Percentiles rank a stretch among this genome's conserved stretches.
Evolutionary conservation across 2,888 invertebrate species (phyloP).

Genomic region (Ochropleura plecta): DNA sequence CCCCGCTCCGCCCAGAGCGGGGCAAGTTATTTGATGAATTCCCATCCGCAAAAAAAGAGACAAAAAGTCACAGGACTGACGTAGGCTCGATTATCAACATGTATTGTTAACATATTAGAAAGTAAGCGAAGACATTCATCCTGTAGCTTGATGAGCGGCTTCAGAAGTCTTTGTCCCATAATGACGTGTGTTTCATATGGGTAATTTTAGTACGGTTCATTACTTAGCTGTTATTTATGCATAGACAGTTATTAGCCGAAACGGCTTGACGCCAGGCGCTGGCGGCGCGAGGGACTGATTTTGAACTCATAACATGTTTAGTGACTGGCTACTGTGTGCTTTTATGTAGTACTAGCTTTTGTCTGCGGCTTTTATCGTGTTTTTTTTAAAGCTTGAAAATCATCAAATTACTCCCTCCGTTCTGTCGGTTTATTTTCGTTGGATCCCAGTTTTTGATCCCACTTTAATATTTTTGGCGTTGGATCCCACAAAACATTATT

Average conservation of each 20-base stretch:
- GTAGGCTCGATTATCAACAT: neutral
- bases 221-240: slow-evolving; percentile 61
- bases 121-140: slow-evolving; percentile 43
- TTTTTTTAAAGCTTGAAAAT: too few relatives aligned
- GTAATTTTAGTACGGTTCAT: slow-evolving; percentile 65
- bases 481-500: too few relatives aligned
- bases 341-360: neutral
- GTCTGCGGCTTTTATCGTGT: neutral
- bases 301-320: slow-evolving; percentile 16
- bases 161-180: slow-evolving; percentile 60
- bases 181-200: slow-evolving; percentile 66
- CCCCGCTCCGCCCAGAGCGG: too few relatives aligned
- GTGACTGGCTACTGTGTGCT: neutral
- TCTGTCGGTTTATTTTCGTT: too few relatives aligned
- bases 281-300: slow-evolving; percentile 32
- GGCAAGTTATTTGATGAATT: too few relatives aligned
- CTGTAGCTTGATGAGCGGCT: slow-evolving; percentile 40
- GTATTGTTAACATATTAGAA: slow-evolving; percentile 50
- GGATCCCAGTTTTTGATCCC: too few relatives aligned
- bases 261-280: slow-evolving; percentile 33
- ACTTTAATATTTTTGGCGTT: too few relatives aligned
- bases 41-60: too few relatives aligned
- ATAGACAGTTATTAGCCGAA: slow-evolving; percentile 61
- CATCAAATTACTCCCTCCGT: too few relatives aligned
- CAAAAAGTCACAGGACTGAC: slow-evolving; percentile 6